Base-by-base conservation (phyloP, 2,113 vertebrate genomes). In the Romanogobio albipinnatus region DNA sequence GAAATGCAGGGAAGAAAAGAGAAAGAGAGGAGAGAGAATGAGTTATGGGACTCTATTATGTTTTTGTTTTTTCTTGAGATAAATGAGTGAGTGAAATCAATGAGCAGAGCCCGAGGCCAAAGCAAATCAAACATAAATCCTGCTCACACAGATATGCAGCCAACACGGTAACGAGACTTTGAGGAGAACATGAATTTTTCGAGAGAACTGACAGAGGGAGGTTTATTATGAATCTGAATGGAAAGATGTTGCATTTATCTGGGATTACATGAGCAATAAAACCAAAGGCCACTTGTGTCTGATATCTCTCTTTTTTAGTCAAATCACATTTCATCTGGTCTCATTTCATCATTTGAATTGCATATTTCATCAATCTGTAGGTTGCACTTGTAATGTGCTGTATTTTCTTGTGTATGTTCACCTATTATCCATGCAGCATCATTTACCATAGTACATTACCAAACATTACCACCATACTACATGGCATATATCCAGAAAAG, bases 41-140 rank as follows among this genome's bases (percentile, higher is more conserved):
- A 61, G 22, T 62, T 29, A 29, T 39, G 71, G 10, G n/a, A n/a
- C 74, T 77, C 59, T n/a, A 79, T 56, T 51, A 70, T 24, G 43
- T 39, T 51, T 82, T 9, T 33, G 26, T 56, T 78, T 76, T 76
- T 58, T 75, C 24, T 49, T 56, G 14, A 51, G 61, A 84, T 77
- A 73, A 85, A 81, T 85, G 84, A 85, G 77, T 15, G 15, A 53
- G 19, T 47, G 39, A 39, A 81, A 81, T 85, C 76, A 62, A 85
- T 81, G 11, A 62, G 56, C 53, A 62, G 8, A 73, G 66, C 80
- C 66, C 1, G 13, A 26, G 53, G 77, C 24, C 62, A 70, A 47
- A 74, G 53, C 56, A 79, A 85, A 78, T 79, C 76, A 85, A 56
- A 71, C 62, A 78, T 85, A 61, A 79, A 85, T 79, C 75, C 75